Conservation (phyloP, 2,888 invertebrate species). For the Hirtodrosophila trivittata region DNA sequence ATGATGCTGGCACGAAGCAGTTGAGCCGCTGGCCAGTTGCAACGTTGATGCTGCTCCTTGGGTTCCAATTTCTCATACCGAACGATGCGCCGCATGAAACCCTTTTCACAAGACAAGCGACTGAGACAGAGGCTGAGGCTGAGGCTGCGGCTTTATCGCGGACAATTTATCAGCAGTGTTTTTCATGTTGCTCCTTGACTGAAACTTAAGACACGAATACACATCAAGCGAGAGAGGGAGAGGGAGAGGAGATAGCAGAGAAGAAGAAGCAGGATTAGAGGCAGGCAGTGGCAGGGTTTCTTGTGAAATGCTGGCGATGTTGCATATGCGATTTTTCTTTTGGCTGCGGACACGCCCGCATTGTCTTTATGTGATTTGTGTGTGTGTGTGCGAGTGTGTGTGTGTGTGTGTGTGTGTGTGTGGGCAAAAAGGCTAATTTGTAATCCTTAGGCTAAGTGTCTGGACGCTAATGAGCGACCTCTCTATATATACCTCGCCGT, state of each 20-base stretch:
- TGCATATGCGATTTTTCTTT: conserved; percentile 76
- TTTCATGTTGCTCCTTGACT: conserved; percentile 71
- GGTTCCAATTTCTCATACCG: conserved; percentile 64
- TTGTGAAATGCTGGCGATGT: conserved; percentile 63
- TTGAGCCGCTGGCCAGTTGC: conserved; percentile 59
- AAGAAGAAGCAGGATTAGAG: conserved; percentile 5
- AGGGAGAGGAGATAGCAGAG: conserved; percentile 19
- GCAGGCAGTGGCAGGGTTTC: conserved; percentile 41
- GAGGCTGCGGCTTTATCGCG: conserved; percentile 69
- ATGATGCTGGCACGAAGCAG: conserved; percentile 48
- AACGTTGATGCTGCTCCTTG: conserved; percentile 17
- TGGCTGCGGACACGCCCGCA: conserved; percentile 69
- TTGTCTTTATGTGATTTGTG: conserved; percentile 13
- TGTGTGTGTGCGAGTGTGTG: conserved; percentile 4
- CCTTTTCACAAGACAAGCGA: conserved; percentile 62
- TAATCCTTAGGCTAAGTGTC: conserved; percentile 80
- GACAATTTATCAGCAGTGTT: conserved; percentile 77
- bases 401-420: conserved; percentile 4
- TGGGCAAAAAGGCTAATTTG: conserved; percentile 73
- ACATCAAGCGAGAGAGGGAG: conserved; percentile 4
- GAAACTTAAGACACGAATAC: conserved; percentile 71
- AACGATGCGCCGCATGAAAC: conserved; percentile 54
- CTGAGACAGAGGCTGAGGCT: conserved; percentile 58
- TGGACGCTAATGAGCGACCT: conserved; percentile 71
- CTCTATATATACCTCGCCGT: neutral